Conservation (phyloP, 2,888 invertebrate species). For the Itoplectis maculator region DNA sequence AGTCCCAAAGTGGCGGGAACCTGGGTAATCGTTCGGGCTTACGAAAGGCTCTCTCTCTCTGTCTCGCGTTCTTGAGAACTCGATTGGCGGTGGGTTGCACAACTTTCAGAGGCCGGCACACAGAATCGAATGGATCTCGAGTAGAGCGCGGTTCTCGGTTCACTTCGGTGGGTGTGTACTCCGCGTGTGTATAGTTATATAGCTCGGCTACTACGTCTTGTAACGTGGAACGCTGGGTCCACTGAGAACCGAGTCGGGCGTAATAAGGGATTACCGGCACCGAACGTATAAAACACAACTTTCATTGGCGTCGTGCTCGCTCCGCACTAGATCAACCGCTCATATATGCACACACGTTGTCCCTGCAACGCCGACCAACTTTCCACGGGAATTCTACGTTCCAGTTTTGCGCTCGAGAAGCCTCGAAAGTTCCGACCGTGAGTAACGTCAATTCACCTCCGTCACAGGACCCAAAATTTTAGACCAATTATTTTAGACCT, state of each 20-base stretch:
- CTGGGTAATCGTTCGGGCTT: slow-evolving; percentile 49
- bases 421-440: background rate
- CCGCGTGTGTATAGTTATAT: background rate
- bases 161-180: slow-evolving; percentile 26
- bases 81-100: slow-evolving; percentile 62
- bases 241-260: slow-evolving; percentile 21
- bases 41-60: slow-evolving; percentile 61
- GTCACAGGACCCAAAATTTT: too few relatives aligned
- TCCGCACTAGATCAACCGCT: background rate
- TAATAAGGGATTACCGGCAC: slow-evolving; percentile 22
- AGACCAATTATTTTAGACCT: too few relatives aligned
- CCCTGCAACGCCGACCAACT: slow-evolving; percentile 10
- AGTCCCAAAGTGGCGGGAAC: slow-evolving; percentile 35
- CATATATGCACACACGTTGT: slow-evolving; percentile 12
- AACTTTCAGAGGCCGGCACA: slow-evolving; percentile 50
- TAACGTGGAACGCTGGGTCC: slow-evolving; percentile 26
- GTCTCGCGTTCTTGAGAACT: slow-evolving; percentile 61
- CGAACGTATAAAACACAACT: slow-evolving; percentile 32
- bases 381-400: slow-evolving; percentile 30
- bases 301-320: slow-evolving; percentile 38
- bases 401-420: slow-evolving; percentile 14
- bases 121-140: slow-evolving; percentile 49
- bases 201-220: background rate
- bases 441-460: background rate
- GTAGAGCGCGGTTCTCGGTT: slow-evolving; percentile 46